Base-by-base conservation (phyloP, 1,140 invertebrate genomes). In the Scaptomyza hsui region DNA sequence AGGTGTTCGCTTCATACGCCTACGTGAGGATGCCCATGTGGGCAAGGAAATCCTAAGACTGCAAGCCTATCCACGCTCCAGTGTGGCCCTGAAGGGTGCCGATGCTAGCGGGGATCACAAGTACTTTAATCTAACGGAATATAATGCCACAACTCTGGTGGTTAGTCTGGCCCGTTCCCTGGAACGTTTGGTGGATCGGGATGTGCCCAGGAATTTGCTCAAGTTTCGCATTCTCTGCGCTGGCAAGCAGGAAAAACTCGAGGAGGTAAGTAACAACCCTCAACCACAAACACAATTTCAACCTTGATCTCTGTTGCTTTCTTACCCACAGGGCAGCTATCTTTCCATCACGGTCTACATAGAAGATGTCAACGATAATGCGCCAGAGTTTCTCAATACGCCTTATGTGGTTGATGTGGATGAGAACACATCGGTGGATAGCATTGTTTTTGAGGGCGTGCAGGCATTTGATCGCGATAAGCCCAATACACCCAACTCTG, bases 401-500 rank as follows among this genome's bases (percentile, higher is more conserved):
- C 96, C 96, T 9, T 97, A 97, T 86, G 92, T 94, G 21, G 92
- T 97, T 1, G 94, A 94, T 39, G 95, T 97, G 18, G 96, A 97
- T 72, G 96, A 97, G 88, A 92, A 96, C 16, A 96, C 95, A 4
- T 94, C 95, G 59, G 93, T 94, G 55, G 96, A 95, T 94, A 93
- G 93, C 57, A 97, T 95, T 19, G 94, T 98, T 73, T 97, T 97
- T 82, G 94, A 95, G 63, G 95, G 95, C 18, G 96, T 97, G 44
- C 93, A 94, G 37, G 96, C 96, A 0, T 92, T 94, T 4, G 97
- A 98, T 90, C 93, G 94, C 1, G 96, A 97, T 89, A 97, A 97
- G 89, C 96, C 96, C 0, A 97, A 97, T 78, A 98, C 96, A 0
- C 96, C 96, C 0, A 98, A 98, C 91, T 97, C 96, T 0, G 96